phyloP scores from a whole-genome alignment of 2,113 vertebrate species.

The Ciconia maguari region DNA sequence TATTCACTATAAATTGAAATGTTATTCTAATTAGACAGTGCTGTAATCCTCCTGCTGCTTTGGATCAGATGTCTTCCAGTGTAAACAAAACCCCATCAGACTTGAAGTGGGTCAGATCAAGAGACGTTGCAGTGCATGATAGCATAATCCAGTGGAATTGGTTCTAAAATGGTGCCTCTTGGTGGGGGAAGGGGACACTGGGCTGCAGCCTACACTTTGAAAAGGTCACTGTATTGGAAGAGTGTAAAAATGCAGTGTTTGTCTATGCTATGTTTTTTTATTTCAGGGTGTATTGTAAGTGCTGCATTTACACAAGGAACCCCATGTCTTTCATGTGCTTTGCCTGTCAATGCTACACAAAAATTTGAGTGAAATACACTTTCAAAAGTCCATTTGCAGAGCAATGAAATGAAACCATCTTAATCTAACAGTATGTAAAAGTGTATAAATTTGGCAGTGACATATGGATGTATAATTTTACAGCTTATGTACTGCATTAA shows the following conservation, averaged over 20 bases:
- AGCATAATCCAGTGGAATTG: conserved; percentile 18
- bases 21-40: conserved; percentile 32
- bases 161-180: not conserved
- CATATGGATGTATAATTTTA: conserved; percentile 41
- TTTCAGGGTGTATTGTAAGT: not conserved
- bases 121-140: not conserved
- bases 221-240: not conserved
- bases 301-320: not conserved
- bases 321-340: not conserved
- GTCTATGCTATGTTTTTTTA: not conserved
- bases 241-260: not conserved
- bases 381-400: conserved; percentile 31
- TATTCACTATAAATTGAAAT: conserved; percentile 11
- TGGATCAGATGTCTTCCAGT: conserved; percentile 25
- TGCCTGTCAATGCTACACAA: not conserved
- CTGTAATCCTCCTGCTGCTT: conserved; percentile 42
- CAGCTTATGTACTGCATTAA: conserved; percentile 40
- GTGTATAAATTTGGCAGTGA: conserved; percentile 49
- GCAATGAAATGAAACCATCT: conserved; percentile 27
- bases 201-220: not conserved
- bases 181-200: not conserved
- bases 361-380: conserved; percentile 11
- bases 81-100: conserved; percentile 28
- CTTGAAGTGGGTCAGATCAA: conserved; percentile 24
- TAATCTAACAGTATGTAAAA: conserved; percentile 43